Base-by-base conservation (phyloP, 92 coral and sea anemone species). In the Actinostola sp. region DNA sequence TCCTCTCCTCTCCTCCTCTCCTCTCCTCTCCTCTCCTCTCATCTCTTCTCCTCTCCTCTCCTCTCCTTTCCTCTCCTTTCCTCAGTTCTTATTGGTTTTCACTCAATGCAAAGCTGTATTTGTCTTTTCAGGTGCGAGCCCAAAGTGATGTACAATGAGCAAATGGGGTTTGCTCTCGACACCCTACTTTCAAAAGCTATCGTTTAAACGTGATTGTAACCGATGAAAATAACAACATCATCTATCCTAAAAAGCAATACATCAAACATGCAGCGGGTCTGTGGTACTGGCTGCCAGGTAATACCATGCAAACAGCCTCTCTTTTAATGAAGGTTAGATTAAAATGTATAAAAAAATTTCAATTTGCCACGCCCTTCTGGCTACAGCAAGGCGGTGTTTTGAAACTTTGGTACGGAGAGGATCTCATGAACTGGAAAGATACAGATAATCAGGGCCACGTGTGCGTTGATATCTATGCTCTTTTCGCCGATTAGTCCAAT, bases 281-380 rank as follows among this genome's bases (percentile, higher is more conserved):
- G 25, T 88, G 89, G 89, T 88, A 88, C 55, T 73, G 75, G 52
- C 30, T 88, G 64, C 92, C 92, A 14, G 56, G 81, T 39, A 70
- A 0, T 14, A 39, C 14, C 45, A 39, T 7, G 45, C 45, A 39
- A 39, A 39, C 14, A 14, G 45, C 7, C 45, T 39, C 7, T 39
- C 14, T 7, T 39, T 39, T 39, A n/a, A 7, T 39, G 45, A 39
- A 39, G 14, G 45, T 7, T 14, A 39, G 7, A 39, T 39, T 7
- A 14, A 39, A 14, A 7, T 14, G 45, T 39, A 39, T 7, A 14
- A 7, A 39, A 39, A 39, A 39, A 39, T 39, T 39, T 14, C 14
- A 83, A 21, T 83, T 76, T 48, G 73, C 56, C 30, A 61, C 60
- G 16, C 88, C 88, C 3, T 77, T 83, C 61, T 83, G 69, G 67